These are phyloP conservation scores for Hyperoodon ampullatus DNA, from an alignment of 2,113 vertebrate genomes.

Conservation along the genomic window DNA sequence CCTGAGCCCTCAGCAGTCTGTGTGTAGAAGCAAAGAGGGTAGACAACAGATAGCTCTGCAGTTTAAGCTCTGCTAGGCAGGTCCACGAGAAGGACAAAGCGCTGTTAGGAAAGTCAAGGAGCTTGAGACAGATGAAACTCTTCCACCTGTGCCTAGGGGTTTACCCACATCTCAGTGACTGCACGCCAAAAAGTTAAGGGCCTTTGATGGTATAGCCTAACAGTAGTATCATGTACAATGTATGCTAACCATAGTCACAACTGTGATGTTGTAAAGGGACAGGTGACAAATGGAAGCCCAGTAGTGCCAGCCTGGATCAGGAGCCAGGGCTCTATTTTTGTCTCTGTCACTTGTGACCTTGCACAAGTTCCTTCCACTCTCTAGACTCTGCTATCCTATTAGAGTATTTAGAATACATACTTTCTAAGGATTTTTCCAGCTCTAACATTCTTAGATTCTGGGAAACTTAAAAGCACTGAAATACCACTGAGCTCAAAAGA, in stretches of 20 bases:
- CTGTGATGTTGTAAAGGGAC: background rate
- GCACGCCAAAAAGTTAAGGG: background rate
- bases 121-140: background rate
- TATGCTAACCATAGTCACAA: background rate
- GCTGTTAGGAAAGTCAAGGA: background rate
- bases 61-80: background rate
- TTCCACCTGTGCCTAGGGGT: background rate
- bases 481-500: background rate
- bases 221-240: background rate
- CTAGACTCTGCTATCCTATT: background rate
- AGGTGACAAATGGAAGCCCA: background rate
- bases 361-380: background rate
- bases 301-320: background rate
- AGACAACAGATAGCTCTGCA: background rate
- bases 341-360: background rate
- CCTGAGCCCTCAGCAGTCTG: background rate
- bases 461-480: background rate
- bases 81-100: background rate
- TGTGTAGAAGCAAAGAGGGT: background rate
- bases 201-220: background rate
- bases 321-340: background rate
- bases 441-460: background rate
- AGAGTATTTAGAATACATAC: background rate
- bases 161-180: background rate
- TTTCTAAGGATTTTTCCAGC: background rate